Evolutionary conservation across 2,797 vertebrate species (phyloP).

Genomic region (Cottoperca gobio): DNA sequence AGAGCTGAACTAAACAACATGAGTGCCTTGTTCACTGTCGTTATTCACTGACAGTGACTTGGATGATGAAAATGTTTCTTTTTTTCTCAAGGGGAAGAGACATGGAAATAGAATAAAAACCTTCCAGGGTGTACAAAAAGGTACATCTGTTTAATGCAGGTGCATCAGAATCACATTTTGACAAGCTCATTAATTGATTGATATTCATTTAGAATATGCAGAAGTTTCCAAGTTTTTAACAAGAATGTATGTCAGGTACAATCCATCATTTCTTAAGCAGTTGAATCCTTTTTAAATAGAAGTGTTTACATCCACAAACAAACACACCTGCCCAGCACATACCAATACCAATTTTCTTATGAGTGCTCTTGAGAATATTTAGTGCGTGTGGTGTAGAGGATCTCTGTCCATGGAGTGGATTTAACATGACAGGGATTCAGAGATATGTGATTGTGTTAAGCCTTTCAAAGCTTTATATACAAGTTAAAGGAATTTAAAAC

Average conservation of each 20-base stretch:
- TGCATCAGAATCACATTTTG: constrained; percentile 7
- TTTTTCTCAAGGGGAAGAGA: constrained; percentile 31
- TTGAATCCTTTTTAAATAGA: constrained; percentile 33
- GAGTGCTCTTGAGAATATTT: constrained; percentile 56
- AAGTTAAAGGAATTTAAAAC: constrained; percentile 66
- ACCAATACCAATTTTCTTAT: constrained; percentile 51
- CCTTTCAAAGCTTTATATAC: constrained; percentile 63
- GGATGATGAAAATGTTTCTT: constrained; percentile 68
- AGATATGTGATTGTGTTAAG: constrained; percentile 59
- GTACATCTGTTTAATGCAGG: constrained; percentile 21
- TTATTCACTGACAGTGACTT: constrained; percentile 48
- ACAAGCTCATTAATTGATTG: constrained; percentile 28
- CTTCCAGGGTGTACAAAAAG: constrained; percentile 28
- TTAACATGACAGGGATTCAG: constrained; percentile 63
- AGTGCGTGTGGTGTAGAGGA: constrained; percentile 45
- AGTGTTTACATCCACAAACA: too few species aligned
- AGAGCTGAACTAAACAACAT: constrained; percentile 51
- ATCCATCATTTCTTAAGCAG: constrained; percentile 18
- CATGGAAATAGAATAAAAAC: constrained; percentile 17
- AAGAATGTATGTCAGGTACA: constrained; percentile 6
- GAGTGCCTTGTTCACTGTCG: constrained; percentile 31
- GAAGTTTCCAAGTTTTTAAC: constrained; percentile 27
- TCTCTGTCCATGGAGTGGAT: constrained; percentile 58
- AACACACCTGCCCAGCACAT: not conserved
- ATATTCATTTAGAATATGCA: constrained; percentile 35